Evolutionary conservation across 1,140 invertebrate genomes (phyloP).

Genomic region (Ruditapes philippinarum): DNA sequence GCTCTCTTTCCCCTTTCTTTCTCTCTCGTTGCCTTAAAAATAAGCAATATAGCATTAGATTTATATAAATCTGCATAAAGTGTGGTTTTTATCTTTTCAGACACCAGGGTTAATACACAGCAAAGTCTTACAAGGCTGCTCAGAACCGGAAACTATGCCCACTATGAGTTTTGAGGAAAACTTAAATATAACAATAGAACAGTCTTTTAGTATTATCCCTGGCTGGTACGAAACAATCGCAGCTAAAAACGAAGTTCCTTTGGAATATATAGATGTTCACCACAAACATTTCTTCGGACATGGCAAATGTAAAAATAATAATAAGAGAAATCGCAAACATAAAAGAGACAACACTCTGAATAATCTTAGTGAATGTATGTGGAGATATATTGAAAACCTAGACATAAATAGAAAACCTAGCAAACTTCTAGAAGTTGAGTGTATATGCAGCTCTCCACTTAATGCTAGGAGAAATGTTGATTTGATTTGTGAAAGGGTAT

Average conservation of each 20-base stretch:
- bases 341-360: background rate
- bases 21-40: no score
- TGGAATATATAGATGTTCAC: background rate
- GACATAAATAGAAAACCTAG: constrained; percentile 3
- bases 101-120: no score
- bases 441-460: background rate
- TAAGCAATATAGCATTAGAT: no score
- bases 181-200: background rate
- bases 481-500: background rate
- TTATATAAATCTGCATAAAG: no score
- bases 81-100: no score
- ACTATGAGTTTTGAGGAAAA: background rate
- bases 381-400: constrained; percentile 21
- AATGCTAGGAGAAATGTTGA: background rate
- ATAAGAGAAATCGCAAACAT: background rate
- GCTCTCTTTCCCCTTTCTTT: no score
- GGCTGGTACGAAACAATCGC: background rate
- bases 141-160: background rate
- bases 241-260: background rate
- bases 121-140: background rate
- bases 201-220: background rate
- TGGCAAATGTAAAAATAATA: background rate
- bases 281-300: background rate
- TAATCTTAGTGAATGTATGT: background rate
- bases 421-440: constrained; percentile 14